Evolutionary conservation across 2,797 vertebrate genomes (phyloP).

Genomic region (Semotilus atromaculatus): DNA sequence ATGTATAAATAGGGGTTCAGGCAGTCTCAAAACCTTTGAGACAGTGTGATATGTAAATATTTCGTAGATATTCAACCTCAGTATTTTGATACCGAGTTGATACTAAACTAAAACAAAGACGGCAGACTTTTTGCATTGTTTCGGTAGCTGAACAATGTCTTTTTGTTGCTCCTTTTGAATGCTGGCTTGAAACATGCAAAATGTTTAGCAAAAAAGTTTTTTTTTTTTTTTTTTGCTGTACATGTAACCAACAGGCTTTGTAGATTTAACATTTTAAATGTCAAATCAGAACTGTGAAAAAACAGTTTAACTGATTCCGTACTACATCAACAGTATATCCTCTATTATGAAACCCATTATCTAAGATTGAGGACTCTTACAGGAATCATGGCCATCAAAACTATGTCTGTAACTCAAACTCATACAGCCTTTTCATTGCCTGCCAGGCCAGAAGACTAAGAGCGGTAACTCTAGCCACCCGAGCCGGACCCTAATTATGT

Average conservation of each 20-base stretch:
- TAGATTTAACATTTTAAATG: not conserved
- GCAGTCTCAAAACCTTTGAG: not conserved
- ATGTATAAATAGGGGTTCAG: constrained; percentile 1
- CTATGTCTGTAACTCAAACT: constrained; percentile 45
- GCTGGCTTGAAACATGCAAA: not conserved
- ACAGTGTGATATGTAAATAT: not conserved
- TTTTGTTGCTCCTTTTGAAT: not conserved
- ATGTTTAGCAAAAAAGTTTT: not conserved
- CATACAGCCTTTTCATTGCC: constrained; percentile 29
- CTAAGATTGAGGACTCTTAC: constrained; percentile 37
- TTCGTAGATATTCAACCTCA: not conserved
- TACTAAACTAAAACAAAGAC: not conserved
- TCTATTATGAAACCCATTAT: constrained; percentile 49
- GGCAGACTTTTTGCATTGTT: not conserved
- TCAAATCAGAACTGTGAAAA: constrained; percentile 3
- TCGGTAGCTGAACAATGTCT: not conserved
- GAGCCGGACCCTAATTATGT: constrained; percentile 54
- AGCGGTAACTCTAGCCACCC: constrained; percentile 49
- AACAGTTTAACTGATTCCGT: not conserved
- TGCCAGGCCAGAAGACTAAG: constrained; percentile 42
- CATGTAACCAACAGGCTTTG: constrained; percentile 49
- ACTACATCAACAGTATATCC: not conserved
- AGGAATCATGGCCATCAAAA: constrained; percentile 50
- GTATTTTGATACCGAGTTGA: not conserved
- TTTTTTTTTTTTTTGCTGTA: no score